phyloP scores from a whole-genome alignment of 2,797 vertebrate genomes.

The Prunella strophiata region DNA sequence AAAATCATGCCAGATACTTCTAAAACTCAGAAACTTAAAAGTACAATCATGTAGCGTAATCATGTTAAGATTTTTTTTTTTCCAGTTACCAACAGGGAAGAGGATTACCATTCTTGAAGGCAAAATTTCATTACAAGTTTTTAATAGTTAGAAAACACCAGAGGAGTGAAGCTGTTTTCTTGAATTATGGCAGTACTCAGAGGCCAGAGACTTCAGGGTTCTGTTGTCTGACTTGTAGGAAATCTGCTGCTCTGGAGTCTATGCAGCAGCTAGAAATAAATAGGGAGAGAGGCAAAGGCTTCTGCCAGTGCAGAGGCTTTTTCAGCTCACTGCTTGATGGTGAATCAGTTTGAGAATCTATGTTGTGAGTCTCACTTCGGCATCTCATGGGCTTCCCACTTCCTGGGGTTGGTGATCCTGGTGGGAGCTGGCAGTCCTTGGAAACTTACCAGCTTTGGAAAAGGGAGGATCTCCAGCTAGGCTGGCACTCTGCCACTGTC shows the following conservation, averaged over 20 bases:
- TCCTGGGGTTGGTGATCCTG: background rate
- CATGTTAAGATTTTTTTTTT: background rate
- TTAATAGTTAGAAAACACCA: background rate
- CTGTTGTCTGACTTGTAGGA: background rate
- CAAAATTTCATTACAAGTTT: background rate
- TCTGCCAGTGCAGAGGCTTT: background rate
- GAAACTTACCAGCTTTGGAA: background rate
- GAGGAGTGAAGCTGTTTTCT: background rate
- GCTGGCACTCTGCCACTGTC: accelerated
- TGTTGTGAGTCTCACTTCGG: background rate
- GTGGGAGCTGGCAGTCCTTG: background rate
- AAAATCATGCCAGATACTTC: background rate
- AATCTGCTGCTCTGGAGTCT: background rate
- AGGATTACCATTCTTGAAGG: background rate
- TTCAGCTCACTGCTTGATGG: background rate
- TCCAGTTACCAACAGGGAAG: background rate
- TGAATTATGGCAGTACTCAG: accelerated
- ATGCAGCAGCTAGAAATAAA: background rate
- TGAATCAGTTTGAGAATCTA: background rate
- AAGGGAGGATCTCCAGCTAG: background rate
- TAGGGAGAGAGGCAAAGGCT: background rate
- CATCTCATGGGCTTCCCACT: background rate
- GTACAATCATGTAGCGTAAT: background rate
- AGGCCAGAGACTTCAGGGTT: background rate
- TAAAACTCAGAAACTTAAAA: background rate